These are phyloP conservation scores for Thunnus thynnus DNA, from an alignment of 2,113 vertebrate species.

Conservation along the genomic window DNA sequence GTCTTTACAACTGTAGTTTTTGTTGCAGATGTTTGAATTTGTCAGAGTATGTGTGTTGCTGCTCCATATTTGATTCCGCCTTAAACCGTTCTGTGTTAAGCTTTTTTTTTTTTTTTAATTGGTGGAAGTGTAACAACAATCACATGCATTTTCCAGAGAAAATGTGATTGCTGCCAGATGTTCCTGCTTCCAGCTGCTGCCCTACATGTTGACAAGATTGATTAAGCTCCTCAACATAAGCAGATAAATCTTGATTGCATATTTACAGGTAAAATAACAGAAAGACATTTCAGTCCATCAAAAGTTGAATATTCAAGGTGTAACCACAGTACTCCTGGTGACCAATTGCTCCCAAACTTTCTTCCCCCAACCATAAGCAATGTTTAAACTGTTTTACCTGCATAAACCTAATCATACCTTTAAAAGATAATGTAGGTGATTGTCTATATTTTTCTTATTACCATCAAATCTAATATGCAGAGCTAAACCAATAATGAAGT, in stretches of 20 bases:
- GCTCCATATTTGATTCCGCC: background rate
- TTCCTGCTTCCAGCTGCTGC: slow-evolving; percentile 21
- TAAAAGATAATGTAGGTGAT: no score
- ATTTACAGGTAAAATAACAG: background rate
- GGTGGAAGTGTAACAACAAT: background rate
- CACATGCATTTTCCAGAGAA: background rate
- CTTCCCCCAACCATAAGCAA: no score
- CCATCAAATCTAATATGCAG: no score
- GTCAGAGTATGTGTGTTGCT: background rate
- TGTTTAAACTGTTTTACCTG: no score
- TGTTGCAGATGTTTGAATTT: background rate
- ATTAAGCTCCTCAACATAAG: slow-evolving; percentile 20
- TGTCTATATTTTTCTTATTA: no score
- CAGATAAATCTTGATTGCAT: background rate
- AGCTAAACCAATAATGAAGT: no score
- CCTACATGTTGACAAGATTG: slow-evolving; percentile 18
- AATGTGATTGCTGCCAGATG: slow-evolving; percentile 34
- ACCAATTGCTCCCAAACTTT: no score
- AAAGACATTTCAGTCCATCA: background rate
- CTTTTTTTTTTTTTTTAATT: background rate
- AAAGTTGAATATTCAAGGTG: no score
- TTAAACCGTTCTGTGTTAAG: no score
- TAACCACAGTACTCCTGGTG: no score
- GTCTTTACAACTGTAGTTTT: background rate
- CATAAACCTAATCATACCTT: no score